A percentile compares a stretch with the other conserved stretches of the same genome.
Conservation (phyloP, 2,888 invertebrate genomes). For the Pristionchus mayeri region DNA sequence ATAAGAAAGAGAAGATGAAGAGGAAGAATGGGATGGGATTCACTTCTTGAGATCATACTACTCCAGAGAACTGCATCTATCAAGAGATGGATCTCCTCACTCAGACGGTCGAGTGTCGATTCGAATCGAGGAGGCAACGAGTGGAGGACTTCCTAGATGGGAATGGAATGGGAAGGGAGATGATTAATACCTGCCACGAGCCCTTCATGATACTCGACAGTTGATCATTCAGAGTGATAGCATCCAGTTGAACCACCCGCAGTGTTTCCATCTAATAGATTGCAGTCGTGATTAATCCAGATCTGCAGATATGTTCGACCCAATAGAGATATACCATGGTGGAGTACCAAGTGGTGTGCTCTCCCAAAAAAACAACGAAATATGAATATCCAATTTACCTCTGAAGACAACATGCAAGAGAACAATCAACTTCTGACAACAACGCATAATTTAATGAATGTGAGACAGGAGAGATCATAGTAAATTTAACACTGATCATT, state of each 20-base stretch:
- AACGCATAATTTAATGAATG: neutral
- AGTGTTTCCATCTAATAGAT: constrained; percentile 55
- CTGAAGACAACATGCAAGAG: constrained; percentile 21
- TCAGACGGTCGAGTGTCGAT: constrained; percentile 23
- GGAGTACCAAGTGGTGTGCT: too few species aligned
- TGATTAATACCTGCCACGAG: constrained; percentile 39
- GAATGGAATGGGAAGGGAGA: too few species aligned
- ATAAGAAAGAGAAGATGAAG: neutral
- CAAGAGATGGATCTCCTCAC: constrained; percentile 42
- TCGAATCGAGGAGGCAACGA: constrained; percentile 44
- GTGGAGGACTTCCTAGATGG: constrained; percentile 21
- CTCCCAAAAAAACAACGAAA: too few species aligned
- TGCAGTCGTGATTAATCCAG: too few species aligned
- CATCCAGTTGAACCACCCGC: constrained; percentile 69
- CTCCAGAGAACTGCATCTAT: constrained; percentile 39
- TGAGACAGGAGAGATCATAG: neutral
- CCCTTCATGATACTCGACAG: constrained; percentile 54
- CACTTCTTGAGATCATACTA: constrained; percentile 21
- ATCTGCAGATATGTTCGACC: too few species aligned
- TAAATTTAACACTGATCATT: neutral
- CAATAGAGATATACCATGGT: too few species aligned
- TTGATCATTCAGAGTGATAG: constrained; percentile 76
- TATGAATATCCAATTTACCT: neutral
- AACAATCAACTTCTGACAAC: constrained; percentile 42
- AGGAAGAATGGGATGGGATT: too few species aligned